A percentile compares a stretch with the other conserved stretches of the same genome.
These are phyloP conservation scores for Drosophila quinaria DNA, from an alignment of 2,888 invertebrate species.

Conservation along the genomic window DNA sequence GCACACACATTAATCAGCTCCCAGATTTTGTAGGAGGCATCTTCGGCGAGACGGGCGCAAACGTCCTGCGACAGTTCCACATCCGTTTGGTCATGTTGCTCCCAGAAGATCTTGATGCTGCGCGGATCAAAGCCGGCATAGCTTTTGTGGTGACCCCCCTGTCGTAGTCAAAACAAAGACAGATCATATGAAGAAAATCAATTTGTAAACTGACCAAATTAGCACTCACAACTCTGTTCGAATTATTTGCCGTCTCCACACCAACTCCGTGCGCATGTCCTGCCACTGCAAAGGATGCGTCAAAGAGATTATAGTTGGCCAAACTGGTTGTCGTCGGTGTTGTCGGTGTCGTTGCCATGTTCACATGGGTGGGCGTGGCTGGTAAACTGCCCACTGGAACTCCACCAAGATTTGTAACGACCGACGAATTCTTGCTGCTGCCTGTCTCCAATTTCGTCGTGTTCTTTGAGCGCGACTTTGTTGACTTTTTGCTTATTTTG, in stretches of 20 bases:
- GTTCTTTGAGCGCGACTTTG: slow-evolving; percentile 82
- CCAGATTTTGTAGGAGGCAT: slow-evolving; percentile 85
- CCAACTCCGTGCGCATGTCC: slow-evolving; percentile 43
- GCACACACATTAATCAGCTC: slow-evolving; percentile 83
- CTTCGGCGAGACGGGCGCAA: slow-evolving; percentile 84
- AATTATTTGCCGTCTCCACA: slow-evolving; percentile 53
- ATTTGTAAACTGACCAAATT: not conserved
- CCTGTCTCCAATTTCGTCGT: slow-evolving; percentile 69
- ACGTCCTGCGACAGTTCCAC: slow-evolving; percentile 83
- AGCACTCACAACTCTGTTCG: slow-evolving; percentile 36
- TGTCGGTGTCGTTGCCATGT: slow-evolving; percentile 75
- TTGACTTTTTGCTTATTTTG: slow-evolving; percentile 82
- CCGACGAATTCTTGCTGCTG: slow-evolving; percentile 41
- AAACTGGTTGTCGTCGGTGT: slow-evolving; percentile 75
- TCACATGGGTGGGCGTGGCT: slow-evolving; percentile 57
- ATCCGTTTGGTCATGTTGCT: slow-evolving; percentile 85
- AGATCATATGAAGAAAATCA: not conserved
- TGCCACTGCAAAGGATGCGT: slow-evolving; percentile 64
- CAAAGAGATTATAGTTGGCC: slow-evolving; percentile 71
- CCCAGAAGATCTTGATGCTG: slow-evolving; percentile 85
- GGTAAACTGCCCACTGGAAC: slow-evolving; percentile 52
- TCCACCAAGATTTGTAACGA: slow-evolving; percentile 32
- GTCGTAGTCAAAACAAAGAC: not conserved
- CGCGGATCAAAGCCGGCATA: slow-evolving; percentile 84
- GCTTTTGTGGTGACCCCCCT: slow-evolving; percentile 80